A percentile compares a stretch with the other conserved stretches of the same genome.
Conservation (phyloP, 2,888 invertebrate genomes). For the Perithous albicinctus region DNA sequence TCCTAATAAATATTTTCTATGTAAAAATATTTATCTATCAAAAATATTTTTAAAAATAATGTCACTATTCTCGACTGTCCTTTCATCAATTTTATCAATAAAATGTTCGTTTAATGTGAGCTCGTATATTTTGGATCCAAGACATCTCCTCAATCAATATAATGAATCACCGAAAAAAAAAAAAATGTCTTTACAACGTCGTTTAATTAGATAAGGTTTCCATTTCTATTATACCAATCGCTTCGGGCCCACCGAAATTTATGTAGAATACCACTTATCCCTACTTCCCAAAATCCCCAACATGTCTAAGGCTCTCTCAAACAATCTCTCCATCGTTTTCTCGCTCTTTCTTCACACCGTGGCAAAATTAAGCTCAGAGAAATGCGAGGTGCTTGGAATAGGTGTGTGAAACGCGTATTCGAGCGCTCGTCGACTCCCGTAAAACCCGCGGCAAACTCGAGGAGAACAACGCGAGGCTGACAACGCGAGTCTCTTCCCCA, state of each 20-base stretch:
- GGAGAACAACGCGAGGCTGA: slow-evolving; percentile 19
- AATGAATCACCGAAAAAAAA: slow-evolving; percentile 1
- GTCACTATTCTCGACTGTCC: no score
- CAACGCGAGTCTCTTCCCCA: slow-evolving; percentile 43
- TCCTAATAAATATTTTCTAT: no score
- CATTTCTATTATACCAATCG: background rate
- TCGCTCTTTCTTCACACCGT: background rate
- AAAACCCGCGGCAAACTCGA: background rate
- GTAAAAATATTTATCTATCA: background rate
- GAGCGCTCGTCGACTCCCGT: slow-evolving; percentile 22
- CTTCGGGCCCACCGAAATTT: slow-evolving; percentile 2
- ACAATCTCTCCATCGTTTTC: background rate
- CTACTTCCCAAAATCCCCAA: background rate
- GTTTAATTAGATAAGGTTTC: background rate
- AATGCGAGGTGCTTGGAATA: no score
- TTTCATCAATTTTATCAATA: background rate
- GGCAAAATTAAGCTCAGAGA: no score
- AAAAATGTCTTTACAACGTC: background rate
- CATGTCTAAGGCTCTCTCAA: background rate
- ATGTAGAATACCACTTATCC: background rate
- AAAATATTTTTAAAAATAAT: no score
- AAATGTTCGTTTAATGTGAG: background rate
- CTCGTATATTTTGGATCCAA: background rate
- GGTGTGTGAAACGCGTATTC: no score
- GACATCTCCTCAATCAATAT: background rate